Evolutionary conservation across 2,113 vertebrate genomes (phyloP).

Genomic region (Irena cyanogastra): DNA sequence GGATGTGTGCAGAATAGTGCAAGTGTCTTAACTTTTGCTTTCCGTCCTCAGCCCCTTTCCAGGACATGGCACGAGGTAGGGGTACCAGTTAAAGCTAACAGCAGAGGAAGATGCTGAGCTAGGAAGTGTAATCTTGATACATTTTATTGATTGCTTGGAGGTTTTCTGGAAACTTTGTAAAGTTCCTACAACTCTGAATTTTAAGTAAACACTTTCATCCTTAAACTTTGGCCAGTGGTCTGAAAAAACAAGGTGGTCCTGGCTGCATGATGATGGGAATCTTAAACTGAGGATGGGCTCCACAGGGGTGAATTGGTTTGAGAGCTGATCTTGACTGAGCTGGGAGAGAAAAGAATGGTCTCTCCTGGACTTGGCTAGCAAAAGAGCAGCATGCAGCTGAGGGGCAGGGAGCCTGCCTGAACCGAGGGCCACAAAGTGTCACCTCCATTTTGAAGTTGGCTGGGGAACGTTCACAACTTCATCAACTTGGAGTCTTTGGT

Average conservation of each 20-base stretch:
- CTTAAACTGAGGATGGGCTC: not conserved
- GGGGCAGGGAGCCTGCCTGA: not conserved
- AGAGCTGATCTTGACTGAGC: not conserved
- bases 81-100: not conserved
- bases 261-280: not conserved
- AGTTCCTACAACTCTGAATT: not conserved
- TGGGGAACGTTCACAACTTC: fast-evolving
- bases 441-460: not conserved
- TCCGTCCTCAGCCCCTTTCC: not conserved
- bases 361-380: not conserved
- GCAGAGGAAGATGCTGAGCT: not conserved
- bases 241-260: not conserved
- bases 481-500: not conserved
- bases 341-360: not conserved
- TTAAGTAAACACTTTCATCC: not conserved
- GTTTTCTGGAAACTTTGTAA: not conserved
- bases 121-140: not conserved
- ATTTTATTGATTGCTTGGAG: not conserved
- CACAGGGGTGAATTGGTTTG: not conserved
- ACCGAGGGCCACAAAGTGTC: not conserved
- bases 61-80: not conserved
- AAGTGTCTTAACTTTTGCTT: not conserved
- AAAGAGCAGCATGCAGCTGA: not conserved
- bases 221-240: not conserved
- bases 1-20: not conserved